Evolutionary conservation across 2,888 invertebrate genomes (phyloP), one percentile per base, ranked within the genome.

Genomic region (Lasioglossum figueresi): DNA sequence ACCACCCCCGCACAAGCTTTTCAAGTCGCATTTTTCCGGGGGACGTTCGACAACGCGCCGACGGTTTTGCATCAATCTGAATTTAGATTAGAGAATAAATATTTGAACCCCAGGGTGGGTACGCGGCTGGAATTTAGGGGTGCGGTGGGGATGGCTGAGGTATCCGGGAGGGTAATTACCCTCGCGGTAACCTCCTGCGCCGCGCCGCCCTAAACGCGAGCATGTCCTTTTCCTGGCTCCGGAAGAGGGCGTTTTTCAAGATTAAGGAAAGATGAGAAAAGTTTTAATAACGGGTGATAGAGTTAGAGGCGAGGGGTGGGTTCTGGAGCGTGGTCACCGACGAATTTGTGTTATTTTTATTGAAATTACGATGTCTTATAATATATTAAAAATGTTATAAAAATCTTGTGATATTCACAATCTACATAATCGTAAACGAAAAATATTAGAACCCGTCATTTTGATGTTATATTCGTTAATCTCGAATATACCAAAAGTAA

Each of bases 241-340:
- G 84, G 83, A 88, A 86, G 89, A 88, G 88, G 90, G 16, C 63
- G 92, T 95, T 94, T 94, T 94, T 94, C 93, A 92, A 94, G 94
- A 94, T 94, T 94, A 94, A 92, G 91, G 91, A 92, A 92, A 94
- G 93, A 95, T 94, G 95, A 94, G 94, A 93, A 95, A 95, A 95
- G 94, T 95, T 95, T 95, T 95, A 94, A 94, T 92, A 91, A 89
- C 88, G 78, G 86, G 89, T 87, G 91, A 92, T 92, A 91, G 84
- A 83, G 83, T 73, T 75, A 88, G 43, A 78, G 31, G 66, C n/a
- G 19, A 34, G 43, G 40, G 27, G 4, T 14, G 48, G 14, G n/a
- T 19, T 12, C 12, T 12, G 34, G 75, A 78, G 85, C 79, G 23
- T 23, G 52, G 23, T 10, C 52, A 52, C 52, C 23, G n/a, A 52